Evolutionary conservation across 2,113 vertebrate genomes (phyloP), one percentile per base, ranked within the genome.

Genomic region (Lynx canadensis): DNA sequence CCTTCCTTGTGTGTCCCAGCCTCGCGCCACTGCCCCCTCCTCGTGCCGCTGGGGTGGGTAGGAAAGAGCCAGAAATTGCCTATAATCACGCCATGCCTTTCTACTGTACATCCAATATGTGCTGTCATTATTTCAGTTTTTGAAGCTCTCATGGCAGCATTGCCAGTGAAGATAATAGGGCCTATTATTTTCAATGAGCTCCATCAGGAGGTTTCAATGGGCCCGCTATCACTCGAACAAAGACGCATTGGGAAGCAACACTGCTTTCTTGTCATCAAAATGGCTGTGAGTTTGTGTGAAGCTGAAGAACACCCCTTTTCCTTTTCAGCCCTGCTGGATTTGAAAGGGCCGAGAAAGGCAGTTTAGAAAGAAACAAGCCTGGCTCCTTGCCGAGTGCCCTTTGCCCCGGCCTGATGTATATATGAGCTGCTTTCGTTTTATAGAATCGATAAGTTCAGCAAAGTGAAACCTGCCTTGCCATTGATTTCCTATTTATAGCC

Each of bases 171-270:
- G 97, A 98, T 97, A 98, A 98, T 98, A 92, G 96, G 96, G 96
- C 97, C 97, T 98, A 98, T 98, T 98, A 98, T 98, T 98, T 97
- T 97, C 97, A 97, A 97, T 98, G 97, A 97, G 98, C 94, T 97
- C 97, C 96, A 97, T 97, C 97, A 98, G 97, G 97, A 96, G 95
- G 95, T 91, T 97, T 97, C 98, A 97, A 96, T 97, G 97, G 97
- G 84, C 87, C 96, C 86, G 97, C 97, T 97, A 97, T 98, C 97
- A 95, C 90, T 82, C 12, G 95, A 96, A 98, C 98, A 98, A 98
- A 98, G 97, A 98, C 96, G 92, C 95, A 41, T 91, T 95, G 96
- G 98, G 96, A 98, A 97, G 98, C 94, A 91, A 91, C 94, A 45
- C 89, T 65, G 87, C 96, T 96, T 98, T 97, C 97, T 98, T 97